These are phyloP conservation scores for Podabrus alpinus DNA, from an alignment of 2,888 invertebrate genomes.

Conservation along the genomic window DNA sequence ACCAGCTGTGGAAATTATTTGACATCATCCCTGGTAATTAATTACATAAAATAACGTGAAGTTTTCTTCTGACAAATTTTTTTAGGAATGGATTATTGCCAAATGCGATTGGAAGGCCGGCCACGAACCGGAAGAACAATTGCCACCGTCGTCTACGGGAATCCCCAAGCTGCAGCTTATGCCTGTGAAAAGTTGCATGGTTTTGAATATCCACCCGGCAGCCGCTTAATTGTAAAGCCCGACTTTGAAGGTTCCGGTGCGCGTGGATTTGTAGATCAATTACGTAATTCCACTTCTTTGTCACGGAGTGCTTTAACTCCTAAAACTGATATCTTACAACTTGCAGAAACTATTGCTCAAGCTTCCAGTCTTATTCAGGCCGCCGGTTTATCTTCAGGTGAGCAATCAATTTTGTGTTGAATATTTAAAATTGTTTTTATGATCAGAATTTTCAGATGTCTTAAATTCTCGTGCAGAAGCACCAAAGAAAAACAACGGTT, in stretches of 20 bases:
- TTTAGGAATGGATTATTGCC: slow-evolving; percentile 63
- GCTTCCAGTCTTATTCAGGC: slow-evolving; percentile 75
- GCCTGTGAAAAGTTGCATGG: slow-evolving; percentile 86
- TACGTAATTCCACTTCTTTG: neutral
- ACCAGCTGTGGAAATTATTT: slow-evolving; percentile 81
- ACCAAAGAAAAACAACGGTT: slow-evolving; percentile 5
- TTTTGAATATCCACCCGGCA: slow-evolving; percentile 90
- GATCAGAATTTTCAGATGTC: slow-evolving; percentile 9
- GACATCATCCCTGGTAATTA: slow-evolving; percentile 78
- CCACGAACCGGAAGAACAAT: slow-evolving; percentile 58
- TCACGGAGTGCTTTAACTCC: neutral
- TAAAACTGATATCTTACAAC: slow-evolving; percentile 62
- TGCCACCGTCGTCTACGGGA: slow-evolving; percentile 73
- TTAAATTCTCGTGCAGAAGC: slow-evolving; percentile 12
- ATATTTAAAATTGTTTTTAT: neutral
- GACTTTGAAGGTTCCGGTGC: slow-evolving; percentile 51
- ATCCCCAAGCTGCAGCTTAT: slow-evolving; percentile 72
- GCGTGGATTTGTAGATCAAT: slow-evolving; percentile 7
- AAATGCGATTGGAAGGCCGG: slow-evolving; percentile 59
- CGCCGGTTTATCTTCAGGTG: slow-evolving; percentile 56
- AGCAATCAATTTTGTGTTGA: slow-evolving; percentile 34
- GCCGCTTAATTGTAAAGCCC: slow-evolving; percentile 75
- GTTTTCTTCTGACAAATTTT: neutral
- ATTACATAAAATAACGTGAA: neutral
- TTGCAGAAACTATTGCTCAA: slow-evolving; percentile 78